A percentile compares a stretch with the other conserved stretches of the same genome.
These are phyloP conservation scores for Acridotheres tristis DNA, from an alignment of 2,797 vertebrate species.

Conservation along the genomic window DNA sequence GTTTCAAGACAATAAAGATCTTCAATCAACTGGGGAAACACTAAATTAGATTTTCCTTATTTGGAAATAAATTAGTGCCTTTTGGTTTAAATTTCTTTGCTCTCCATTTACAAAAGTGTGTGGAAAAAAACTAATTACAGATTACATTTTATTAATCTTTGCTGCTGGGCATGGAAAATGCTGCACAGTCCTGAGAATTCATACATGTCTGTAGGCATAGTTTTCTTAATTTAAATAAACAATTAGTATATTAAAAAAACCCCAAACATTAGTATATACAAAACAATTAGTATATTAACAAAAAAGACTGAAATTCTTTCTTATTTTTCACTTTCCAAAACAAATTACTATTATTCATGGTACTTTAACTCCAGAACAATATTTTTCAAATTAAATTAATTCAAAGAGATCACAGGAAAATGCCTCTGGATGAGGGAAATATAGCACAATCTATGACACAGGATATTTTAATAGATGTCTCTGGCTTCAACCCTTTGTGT, in stretches of 20 bases:
- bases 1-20: neutral
- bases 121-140: neutral
- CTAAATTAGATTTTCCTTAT: neutral
- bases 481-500: neutral
- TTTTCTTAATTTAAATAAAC: conserved; percentile 31
- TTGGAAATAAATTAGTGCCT: neutral
- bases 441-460: neutral
- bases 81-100: neutral
- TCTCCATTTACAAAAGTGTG: neutral
- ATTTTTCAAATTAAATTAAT: conserved; percentile 42
- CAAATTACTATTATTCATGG: neutral
- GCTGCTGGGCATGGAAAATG: neutral
- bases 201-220: neutral
- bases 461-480: conserved; percentile 2
- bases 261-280: neutral
- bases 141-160: neutral
- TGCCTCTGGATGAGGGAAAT: conserved; percentile 18
- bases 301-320: neutral
- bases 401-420: conserved; percentile 13
- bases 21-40: neutral
- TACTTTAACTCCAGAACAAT: neutral
- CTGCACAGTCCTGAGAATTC: neutral
- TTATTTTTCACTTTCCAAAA: conserved; percentile 11
- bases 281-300: conserved; percentile 14
- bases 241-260: conserved; percentile 26